These are phyloP conservation scores for Zelleria hepariella DNA, from an alignment of 2,888 invertebrate genomes.

Conservation along the genomic window DNA sequence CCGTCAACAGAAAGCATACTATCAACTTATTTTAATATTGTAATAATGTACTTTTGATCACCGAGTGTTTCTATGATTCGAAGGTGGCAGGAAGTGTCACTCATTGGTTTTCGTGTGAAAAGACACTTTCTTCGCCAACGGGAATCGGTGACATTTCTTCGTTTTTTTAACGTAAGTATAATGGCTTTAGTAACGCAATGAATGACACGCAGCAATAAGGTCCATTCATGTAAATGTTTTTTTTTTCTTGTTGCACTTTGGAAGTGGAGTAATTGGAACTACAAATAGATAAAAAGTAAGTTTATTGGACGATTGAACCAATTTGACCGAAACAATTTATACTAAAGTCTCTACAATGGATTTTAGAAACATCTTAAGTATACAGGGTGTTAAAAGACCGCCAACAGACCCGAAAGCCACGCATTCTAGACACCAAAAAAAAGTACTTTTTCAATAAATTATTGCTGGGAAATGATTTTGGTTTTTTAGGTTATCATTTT, in stretches of 20 bases:
- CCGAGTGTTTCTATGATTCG: conserved; percentile 31
- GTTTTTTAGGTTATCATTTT: no score
- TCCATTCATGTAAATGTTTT: neutral
- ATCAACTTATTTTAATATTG: neutral
- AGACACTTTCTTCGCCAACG: conserved; percentile 13
- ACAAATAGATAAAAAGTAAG: neutral
- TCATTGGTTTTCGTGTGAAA: conserved; percentile 42
- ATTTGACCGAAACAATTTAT: no score
- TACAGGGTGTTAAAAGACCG: no score
- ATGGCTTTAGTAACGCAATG: neutral
- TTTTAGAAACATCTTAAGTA: no score
- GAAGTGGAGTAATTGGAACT: neutral
- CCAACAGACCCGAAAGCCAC: no score
- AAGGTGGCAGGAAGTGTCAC: conserved; percentile 28
- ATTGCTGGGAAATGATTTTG: no score
- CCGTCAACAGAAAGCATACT: neutral
- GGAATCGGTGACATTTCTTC: neutral
- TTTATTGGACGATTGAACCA: neutral
- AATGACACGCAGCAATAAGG: neutral
- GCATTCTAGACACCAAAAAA: no score
- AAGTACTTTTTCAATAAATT: no score
- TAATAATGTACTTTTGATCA: conserved; percentile 52
- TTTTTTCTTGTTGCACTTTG: neutral
- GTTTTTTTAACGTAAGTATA: neutral
- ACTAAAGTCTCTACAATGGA: no score